Evolutionary conservation across 2,888 invertebrate species (phyloP), one percentile per base, ranked within the genome.

Genomic region (Cryptophagus acutangulus): DNA sequence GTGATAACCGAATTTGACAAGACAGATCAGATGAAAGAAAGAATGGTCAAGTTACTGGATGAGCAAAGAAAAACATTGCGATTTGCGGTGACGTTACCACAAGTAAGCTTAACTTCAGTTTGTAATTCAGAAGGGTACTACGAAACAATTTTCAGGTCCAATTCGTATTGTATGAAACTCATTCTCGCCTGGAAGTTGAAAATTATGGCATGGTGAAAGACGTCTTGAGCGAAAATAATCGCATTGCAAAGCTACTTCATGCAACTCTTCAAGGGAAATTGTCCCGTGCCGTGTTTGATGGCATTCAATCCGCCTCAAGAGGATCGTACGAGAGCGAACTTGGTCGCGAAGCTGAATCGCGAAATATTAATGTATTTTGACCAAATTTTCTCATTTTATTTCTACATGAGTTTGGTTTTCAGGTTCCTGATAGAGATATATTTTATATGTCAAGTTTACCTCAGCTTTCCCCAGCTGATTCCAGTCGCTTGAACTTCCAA

Each of bases 161-260:
- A 61, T 74, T 88, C 46, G 77, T 88, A 9, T 66, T 89, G 18
- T 89, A 89, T 57, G 87, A 87, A 63, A 87, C 87, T 0, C 87
- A 89, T 68, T 87, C 87, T 0, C 77, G 83, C 36, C 69, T 87
- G 28, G 78, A 78, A 20, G 78, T 81, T 0, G 89, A 89, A 66
- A 89, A 89, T 50, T 74, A 75, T 28, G 79, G 79, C 15, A 86
- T 88, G 79, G 78, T 86, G 12, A 70, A 76, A 1, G 74, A 77
- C 28, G 79, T 82, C 0, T 74, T 87, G 1, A 74, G 79, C 0
- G 79, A 82, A 54, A 79, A 84, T 0, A 89, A 89, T 59, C 72
- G 77, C 33, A 69, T 81, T 47, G 84, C 87, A 0, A 71, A 78
- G 25, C 78, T 84, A 35, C 78, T 84, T 45, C 84, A 87, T 61